Base-by-base conservation (phyloP, 2,797 vertebrate genomes). In the Myotis vivesi region DNA sequence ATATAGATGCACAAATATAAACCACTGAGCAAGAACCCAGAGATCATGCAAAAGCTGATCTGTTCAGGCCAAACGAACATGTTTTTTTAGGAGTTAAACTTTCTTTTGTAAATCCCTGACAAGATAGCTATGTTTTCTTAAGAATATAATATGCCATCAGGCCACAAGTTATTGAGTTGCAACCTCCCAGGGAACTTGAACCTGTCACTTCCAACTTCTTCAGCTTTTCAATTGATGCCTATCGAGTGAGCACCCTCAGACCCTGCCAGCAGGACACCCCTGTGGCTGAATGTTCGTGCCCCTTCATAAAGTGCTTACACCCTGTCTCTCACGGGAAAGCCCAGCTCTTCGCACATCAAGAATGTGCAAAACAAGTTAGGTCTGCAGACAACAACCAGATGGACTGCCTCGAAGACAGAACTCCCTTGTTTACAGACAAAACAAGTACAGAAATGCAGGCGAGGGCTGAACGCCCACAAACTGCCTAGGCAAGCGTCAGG, bases 391-490 rank as follows among this genome's bases (percentile, higher is more conserved):
- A 72, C 19, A 94, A 36, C 76, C 86, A 85, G 87, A 95, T 90
- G 86, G 93, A 79, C 38, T 83, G 51, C 71, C 41, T 89, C 64
- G 49, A 86, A 86, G 77, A 88, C 25, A 85, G 64, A 95, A 82
- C 19, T 59, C 75, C 17, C 64, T 89, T 85, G 80, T 82, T 96
- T 94, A 89, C 30, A 75, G 69, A 88, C 38, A 97, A 92, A 94
- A 89, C 71, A 92, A 83, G 22, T 15, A 28, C 41, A 76, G 44
- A 91, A 94, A 93, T 30, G 53, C 25, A 53, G 6, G 3, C 20
- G 46, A 36, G 57, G 38, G 68, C 19, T 20, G 94, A 89, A 75
- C 89, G 38, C 57, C 69, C 19, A 69, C 69, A 94, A 49, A 87
- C 46, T 71, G 57, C 38, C 23, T 41, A 25, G 19, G 28, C 30